phyloP scores from a whole-genome alignment of 1,140 invertebrate species.

The Potamilus streckersoni region DNA sequence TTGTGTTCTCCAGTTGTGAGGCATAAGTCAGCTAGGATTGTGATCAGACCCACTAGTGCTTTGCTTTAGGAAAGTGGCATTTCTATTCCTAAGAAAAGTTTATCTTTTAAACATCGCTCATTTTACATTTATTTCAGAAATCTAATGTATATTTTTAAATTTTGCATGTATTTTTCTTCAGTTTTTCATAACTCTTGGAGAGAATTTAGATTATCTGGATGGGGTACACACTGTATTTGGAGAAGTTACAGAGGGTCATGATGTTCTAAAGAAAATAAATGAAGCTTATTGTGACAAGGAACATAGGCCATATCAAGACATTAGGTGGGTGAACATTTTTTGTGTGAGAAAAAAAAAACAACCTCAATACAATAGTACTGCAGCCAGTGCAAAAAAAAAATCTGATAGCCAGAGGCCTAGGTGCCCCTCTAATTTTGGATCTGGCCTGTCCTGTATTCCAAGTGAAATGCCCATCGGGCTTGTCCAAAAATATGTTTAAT shows the following conservation, averaged over 20 bases:
- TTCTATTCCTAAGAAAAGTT: neutral
- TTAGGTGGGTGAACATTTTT: conserved; percentile 70
- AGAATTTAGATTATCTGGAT: conserved; percentile 92
- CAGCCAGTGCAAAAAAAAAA: too few species aligned
- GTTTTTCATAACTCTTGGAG: conserved; percentile 95
- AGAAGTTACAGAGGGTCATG: conserved; percentile 88
- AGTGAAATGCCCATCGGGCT: too few species aligned
- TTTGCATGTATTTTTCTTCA: conserved; percentile 68
- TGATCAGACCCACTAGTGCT: neutral
- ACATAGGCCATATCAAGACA: conserved; percentile 95
- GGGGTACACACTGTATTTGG: conserved; percentile 95
- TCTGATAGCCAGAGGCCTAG: too few species aligned
- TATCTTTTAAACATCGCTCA: neutral
- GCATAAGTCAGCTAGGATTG: neutral
- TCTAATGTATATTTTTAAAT: too few species aligned
- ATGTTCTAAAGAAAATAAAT: conserved; percentile 90
- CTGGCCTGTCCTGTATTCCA: too few species aligned
- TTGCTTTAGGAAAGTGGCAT: neutral
- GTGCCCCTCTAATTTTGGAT: too few species aligned
- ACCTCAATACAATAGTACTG: too few species aligned
- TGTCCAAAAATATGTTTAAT: too few species aligned
- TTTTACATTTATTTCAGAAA: too few species aligned
- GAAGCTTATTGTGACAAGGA: conserved; percentile 92
- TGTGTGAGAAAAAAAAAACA: neutral
- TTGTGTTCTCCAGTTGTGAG: too few species aligned